phyloP scores from a whole-genome alignment of 2,797 vertebrate species.

The Sparus aurata region DNA sequence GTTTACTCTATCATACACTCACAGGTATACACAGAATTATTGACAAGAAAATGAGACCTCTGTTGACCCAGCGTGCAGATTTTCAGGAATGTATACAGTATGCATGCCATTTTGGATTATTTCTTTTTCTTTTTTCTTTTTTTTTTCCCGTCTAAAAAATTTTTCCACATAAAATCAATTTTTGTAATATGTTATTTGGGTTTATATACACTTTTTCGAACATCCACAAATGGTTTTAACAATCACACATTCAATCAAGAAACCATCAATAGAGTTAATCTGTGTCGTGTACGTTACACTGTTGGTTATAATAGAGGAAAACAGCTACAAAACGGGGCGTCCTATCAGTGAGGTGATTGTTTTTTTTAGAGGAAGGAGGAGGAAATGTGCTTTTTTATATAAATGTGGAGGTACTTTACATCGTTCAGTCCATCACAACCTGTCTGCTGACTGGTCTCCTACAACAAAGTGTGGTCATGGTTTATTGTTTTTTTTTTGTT shows the following conservation, averaged over 20 bases:
- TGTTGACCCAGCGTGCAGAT: constrained; percentile 87
- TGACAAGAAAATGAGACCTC: constrained; percentile 84
- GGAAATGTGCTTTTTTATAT: constrained; percentile 54
- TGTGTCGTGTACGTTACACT: constrained; percentile 57
- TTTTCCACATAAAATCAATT: constrained; percentile 71
- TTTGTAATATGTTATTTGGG: constrained; percentile 71
- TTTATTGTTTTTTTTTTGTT: constrained; percentile 10
- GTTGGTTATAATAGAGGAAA: constrained; percentile 74
- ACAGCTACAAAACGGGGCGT: constrained; percentile 65
- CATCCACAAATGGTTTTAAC: constrained; percentile 80
- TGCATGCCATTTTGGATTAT: constrained; percentile 87
- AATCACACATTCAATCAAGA: constrained; percentile 82
- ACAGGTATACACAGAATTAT: constrained; percentile 81
- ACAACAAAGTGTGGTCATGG: constrained; percentile 50
- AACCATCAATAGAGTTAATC: constrained; percentile 70
- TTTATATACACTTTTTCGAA: constrained; percentile 80
- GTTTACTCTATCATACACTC: constrained; percentile 82
- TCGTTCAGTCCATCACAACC: constrained; percentile 22
- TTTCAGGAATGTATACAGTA: constrained; percentile 84
- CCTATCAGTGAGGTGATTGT: constrained; percentile 41
- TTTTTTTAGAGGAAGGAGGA: constrained; percentile 47
- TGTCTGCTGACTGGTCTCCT: constrained; percentile 20
- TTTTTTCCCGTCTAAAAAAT: constrained; percentile 52
- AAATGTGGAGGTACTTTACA: constrained; percentile 30
- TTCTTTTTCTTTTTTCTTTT: constrained; percentile 14